Evolutionary conservation across 2,888 invertebrate species (phyloP).

Genomic region (Parochlus steinenii): DNA sequence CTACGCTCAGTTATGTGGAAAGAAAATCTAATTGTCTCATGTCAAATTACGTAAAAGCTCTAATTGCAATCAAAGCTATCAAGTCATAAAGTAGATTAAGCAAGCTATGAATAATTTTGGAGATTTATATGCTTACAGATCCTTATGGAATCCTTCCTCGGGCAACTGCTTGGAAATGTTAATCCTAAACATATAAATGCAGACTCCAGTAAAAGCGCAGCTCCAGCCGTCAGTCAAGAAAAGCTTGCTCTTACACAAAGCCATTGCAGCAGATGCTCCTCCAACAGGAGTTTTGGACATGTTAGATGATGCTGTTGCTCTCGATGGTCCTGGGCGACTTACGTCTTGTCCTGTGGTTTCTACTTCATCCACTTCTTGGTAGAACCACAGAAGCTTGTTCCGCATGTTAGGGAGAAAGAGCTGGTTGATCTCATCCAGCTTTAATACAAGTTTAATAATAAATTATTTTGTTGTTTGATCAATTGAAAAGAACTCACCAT

Average conservation of each 20-base stretch:
- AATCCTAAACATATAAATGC: conserved; percentile 72
- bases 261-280: conserved; percentile 17
- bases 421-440: conserved; percentile 78
- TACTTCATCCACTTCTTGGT: conserved; percentile 66
- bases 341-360: conserved; percentile 30
- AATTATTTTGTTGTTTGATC: neutral
- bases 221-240: conserved; percentile 77
- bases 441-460: conserved; percentile 16
- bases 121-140: conserved; percentile 33
- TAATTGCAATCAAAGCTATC: too few relatives aligned
- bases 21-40: too few relatives aligned
- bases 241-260: conserved; percentile 48
- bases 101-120: neutral
- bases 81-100: neutral
- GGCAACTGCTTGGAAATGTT: conserved; percentile 71
- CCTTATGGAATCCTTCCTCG: conserved; percentile 87
- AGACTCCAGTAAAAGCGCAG: conserved; percentile 61
- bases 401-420: conserved; percentile 72
- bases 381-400: conserved; percentile 74
- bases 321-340: conserved; percentile 33
- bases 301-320: conserved; percentile 31
- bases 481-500: conserved; percentile 39
- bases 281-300: conserved; percentile 26
- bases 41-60: too few relatives aligned
- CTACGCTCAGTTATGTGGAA: too few relatives aligned